These are phyloP conservation scores for Coleophora flavipennella DNA, from an alignment of 2,888 invertebrate genomes.

Conservation along the genomic window DNA sequence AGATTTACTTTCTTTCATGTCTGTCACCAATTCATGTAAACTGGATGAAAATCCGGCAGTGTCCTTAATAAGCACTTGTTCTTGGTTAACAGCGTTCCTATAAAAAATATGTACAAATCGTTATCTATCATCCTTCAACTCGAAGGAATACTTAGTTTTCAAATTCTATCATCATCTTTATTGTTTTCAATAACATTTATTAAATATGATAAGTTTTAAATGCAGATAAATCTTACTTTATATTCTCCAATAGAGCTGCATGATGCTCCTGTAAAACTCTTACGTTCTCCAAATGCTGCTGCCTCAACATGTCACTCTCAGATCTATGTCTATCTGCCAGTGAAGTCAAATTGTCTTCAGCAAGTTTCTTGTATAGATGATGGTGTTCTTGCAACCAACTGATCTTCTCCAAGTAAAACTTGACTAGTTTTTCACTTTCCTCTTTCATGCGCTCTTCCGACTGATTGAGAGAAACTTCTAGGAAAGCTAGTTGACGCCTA, in stretches of 20 bases:
- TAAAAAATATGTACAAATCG: constrained; percentile 9
- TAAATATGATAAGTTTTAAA: too few relatives aligned
- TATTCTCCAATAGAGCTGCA: constrained; percentile 68
- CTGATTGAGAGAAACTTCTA: constrained; percentile 69
- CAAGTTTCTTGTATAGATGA: constrained; percentile 55
- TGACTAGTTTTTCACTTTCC: constrained; percentile 66
- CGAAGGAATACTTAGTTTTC: too few relatives aligned
- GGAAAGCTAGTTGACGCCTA: constrained; percentile 72
- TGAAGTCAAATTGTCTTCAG: constrained; percentile 61
- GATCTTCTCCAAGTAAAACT: constrained; percentile 66
- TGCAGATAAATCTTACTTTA: constrained; percentile 46
- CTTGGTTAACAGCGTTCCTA: constrained; percentile 68
- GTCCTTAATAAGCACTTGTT: constrained; percentile 62
- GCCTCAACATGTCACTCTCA: constrained; percentile 51
- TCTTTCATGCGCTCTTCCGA: constrained; percentile 74
- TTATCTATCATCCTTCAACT: too few relatives aligned
- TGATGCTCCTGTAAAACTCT: constrained; percentile 63
- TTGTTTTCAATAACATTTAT: too few relatives aligned
- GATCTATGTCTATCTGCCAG: constrained; percentile 58
- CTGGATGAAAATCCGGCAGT: constrained; percentile 63
- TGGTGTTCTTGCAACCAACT: constrained; percentile 68
- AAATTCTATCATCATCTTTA: too few relatives aligned
- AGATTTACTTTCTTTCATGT: constrained; percentile 60
- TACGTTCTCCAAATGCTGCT: constrained; percentile 62
- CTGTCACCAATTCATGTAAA: constrained; percentile 55